Evolutionary conservation across 1,140 invertebrate species (phyloP).

Genomic region (Grapholita molesta): DNA sequence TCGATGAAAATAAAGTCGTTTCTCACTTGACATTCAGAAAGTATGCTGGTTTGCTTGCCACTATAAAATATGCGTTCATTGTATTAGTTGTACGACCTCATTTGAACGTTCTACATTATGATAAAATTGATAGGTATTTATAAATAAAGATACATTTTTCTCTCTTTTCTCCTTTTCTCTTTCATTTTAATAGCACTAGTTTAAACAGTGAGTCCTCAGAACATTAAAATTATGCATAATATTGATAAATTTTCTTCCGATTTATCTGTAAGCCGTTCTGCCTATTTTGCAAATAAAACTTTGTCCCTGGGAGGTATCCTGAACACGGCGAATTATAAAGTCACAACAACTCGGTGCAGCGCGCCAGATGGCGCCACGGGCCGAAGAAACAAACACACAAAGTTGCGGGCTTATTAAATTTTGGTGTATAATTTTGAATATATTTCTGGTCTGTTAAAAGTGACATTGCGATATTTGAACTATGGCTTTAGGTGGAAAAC

Average conservation of each 20-base stretch:
- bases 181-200: too few species aligned
- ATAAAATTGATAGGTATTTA: too few species aligned
- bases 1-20: too few species aligned
- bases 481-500: background rate
- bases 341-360: slow-evolving; percentile 5
- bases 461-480: background rate
- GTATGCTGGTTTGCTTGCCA: too few species aligned
- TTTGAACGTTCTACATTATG: too few species aligned
- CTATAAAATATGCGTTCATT: too few species aligned
- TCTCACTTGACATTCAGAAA: too few species aligned
- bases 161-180: too few species aligned
- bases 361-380: background rate
- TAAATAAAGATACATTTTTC: too few species aligned
- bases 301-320: background rate
- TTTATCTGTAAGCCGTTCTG: background rate
- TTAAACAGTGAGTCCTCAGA: too few species aligned
- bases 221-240: too few species aligned
- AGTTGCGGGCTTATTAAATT: slow-evolving; percentile 13
- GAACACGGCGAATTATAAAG: background rate
- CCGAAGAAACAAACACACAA: slow-evolving; percentile 4
- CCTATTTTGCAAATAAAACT: background rate
- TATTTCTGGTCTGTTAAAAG: background rate
- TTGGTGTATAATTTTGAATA: slow-evolving; percentile 15
- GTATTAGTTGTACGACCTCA: too few species aligned
- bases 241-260: background rate